These are phyloP conservation scores for Scortum barcoo DNA, from an alignment of 2,113 vertebrate species.

Conservation along the genomic window DNA sequence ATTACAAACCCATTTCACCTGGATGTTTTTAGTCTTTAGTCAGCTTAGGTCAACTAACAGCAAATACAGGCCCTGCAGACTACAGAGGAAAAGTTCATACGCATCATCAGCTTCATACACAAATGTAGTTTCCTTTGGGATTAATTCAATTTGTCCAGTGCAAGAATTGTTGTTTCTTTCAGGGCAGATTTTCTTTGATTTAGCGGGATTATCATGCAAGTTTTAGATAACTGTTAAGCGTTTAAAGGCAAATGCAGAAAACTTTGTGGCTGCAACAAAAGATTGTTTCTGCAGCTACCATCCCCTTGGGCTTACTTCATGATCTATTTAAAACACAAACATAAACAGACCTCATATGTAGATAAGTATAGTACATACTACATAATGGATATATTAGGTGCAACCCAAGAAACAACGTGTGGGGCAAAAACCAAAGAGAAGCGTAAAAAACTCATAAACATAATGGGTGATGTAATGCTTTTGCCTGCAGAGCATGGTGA, in stretches of 20 bases:
- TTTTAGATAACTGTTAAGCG: neutral
- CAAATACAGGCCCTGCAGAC: neutral
- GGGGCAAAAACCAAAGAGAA: conserved; percentile 58
- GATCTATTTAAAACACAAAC: neutral
- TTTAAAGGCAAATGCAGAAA: too few species aligned
- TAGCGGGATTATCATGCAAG: too few species aligned
- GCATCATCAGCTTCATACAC: too few species aligned
- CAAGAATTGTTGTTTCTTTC: too few species aligned
- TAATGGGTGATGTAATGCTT: conserved; percentile 68
- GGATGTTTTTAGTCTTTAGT: neutral
- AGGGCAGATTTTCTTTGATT: too few species aligned
- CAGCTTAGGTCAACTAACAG: neutral
- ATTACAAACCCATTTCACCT: neutral
- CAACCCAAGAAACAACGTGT: conserved; percentile 60
- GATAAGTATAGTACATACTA: neutral
- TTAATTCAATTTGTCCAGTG: too few species aligned
- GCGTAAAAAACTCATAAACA: conserved; percentile 77
- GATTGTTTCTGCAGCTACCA: too few species aligned
- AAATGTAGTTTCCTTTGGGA: too few species aligned
- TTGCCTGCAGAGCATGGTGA: conserved; percentile 47
- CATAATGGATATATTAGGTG: neutral
- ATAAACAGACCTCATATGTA: neutral
- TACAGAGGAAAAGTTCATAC: too few species aligned
- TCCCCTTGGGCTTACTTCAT: neutral
- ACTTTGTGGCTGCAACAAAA: too few species aligned